Base-by-base conservation (phyloP, 2,797 vertebrate species). In the Chrysocyon brachyurus region DNA sequence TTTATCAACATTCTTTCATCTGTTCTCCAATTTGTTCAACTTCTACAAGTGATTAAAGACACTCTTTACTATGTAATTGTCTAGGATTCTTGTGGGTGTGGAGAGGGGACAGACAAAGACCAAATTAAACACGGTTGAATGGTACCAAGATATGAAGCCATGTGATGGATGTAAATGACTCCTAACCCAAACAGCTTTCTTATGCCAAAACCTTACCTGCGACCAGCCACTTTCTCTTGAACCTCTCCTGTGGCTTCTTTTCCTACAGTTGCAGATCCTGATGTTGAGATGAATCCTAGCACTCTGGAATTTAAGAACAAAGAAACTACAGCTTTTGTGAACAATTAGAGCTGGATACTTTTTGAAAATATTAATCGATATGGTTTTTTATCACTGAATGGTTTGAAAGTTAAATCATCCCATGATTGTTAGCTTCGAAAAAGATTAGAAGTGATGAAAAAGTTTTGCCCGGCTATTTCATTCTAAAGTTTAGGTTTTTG, bases 101-200 rank as follows among this genome's bases (percentile, higher is more conserved):
- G 4, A 31, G 2, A 12, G 31, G 4, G 3, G 3, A 6, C 49
- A 66, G 24, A 54, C 9, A 70, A 46, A 83, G 24, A 31, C 46
- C 24, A 78, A 84, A 84, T 78, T 78, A 93, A 91, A 94, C 21
- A 21, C 81, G 31, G 73, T 22, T 40, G 12, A 97, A 28, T 56
- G 63, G 14, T 72, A 73, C 26, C 81, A 52, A 84, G 19, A 78
- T 59, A 33, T 86, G 64, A 73, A 73, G 33, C 19, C 87, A 28
- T 61, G 7, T 61, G 6, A 86, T 11, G 70, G 31, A 85, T 4
- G 72, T 52, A 78, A 75, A 36, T 57, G 40, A 36, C 68, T 87
- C 8, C 22, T 86, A 86, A 63, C 26, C 63, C 33, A 90, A 90
- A 83, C 75, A 72, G 5, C 22, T 59, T 88, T 52, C 59, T 70